These are phyloP conservation scores for Psettodes erumei DNA, from an alignment of 2,113 vertebrate genomes.

Conservation along the genomic window DNA sequence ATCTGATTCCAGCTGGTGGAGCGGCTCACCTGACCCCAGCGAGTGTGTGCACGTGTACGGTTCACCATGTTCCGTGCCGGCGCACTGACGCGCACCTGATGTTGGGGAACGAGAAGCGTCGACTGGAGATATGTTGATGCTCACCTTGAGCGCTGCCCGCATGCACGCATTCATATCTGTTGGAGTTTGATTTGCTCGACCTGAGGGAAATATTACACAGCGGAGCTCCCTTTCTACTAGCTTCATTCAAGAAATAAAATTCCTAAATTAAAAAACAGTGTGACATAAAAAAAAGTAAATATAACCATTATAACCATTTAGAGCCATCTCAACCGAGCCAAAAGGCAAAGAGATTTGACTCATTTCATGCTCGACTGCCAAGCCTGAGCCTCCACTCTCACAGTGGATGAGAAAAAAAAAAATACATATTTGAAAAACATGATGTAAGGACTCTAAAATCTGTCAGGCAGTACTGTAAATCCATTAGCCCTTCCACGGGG, in stretches of 20 bases:
- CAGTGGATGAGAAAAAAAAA: constrained; percentile 62
- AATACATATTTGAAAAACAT: constrained; percentile 73
- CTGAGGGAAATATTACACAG: neutral
- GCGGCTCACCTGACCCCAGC: constrained; percentile 38
- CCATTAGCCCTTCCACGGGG: constrained; percentile 60
- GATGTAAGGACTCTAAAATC: constrained; percentile 68
- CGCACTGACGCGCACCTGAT: constrained; percentile 1
- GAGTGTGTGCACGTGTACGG: neutral
- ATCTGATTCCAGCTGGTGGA: constrained; percentile 62
- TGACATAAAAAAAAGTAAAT: constrained; percentile 40
- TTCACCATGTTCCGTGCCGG: constrained; percentile 6
- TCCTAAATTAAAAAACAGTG: constrained; percentile 23
- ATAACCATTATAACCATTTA: constrained; percentile 46
- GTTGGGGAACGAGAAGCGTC: neutral
- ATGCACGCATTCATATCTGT: neutral
- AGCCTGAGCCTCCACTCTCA: constrained; percentile 61
- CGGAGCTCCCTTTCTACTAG: neutral
- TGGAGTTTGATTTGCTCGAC: neutral
- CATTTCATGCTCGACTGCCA: constrained; percentile 71
- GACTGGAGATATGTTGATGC: constrained; percentile 8
- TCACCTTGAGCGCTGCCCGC: neutral
- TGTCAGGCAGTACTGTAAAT: constrained; percentile 67
- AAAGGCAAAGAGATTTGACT: constrained; percentile 64
- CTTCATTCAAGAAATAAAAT: constrained; percentile 3
- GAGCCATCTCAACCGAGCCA: constrained; percentile 50